Evolutionary conservation across 1,140 invertebrate genomes (phyloP).

Genomic region (Drosophila nannoptera): DNA sequence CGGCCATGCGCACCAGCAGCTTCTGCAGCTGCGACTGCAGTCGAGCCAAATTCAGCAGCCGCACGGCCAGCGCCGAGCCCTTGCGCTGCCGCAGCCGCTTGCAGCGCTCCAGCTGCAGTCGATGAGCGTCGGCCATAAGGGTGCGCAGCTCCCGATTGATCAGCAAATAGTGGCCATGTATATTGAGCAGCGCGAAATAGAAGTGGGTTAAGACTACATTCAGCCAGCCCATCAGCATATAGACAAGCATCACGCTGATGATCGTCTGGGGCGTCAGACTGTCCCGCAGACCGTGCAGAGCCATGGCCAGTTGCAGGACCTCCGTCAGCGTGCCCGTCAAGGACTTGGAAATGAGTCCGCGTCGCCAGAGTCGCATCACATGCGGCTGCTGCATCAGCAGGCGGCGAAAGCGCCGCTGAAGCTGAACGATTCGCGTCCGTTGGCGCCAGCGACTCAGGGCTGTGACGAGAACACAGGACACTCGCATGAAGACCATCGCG

Average conservation of each 20-base stretch:
- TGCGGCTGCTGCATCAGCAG: constrained; percentile 29
- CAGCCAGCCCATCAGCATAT: constrained; percentile 20
- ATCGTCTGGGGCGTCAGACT: not conserved
- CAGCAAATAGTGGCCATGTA: constrained; percentile 46
- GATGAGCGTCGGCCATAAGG: constrained; percentile 3
- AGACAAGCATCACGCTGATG: not conserved
- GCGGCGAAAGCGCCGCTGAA: constrained; percentile 14
- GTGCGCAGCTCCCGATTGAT: constrained; percentile 28
- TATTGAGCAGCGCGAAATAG: constrained; percentile 27
- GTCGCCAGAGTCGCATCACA: constrained; percentile 18
- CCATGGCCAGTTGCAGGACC: constrained; percentile 7
- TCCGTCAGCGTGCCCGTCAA: constrained; percentile 19
- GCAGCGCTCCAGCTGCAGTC: constrained; percentile 8
- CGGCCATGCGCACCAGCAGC: constrained; percentile 5
- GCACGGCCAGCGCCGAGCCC: constrained; percentile 39
- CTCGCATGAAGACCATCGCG: constrained; percentile 19
- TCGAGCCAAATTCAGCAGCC: constrained; percentile 32
- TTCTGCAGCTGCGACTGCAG: constrained; percentile 24
- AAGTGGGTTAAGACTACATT: constrained; percentile 44
- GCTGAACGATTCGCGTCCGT: constrained; percentile 15
- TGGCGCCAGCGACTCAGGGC: constrained; percentile 46
- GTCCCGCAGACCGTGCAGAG: constrained; percentile 2
- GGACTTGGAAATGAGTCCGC: constrained; percentile 30
- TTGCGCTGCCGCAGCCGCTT: constrained; percentile 6
- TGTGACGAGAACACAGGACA: constrained; percentile 32